Evolutionary conservation across 2,888 invertebrate genomes (phyloP).

Genomic region (Brenthis ino): DNA sequence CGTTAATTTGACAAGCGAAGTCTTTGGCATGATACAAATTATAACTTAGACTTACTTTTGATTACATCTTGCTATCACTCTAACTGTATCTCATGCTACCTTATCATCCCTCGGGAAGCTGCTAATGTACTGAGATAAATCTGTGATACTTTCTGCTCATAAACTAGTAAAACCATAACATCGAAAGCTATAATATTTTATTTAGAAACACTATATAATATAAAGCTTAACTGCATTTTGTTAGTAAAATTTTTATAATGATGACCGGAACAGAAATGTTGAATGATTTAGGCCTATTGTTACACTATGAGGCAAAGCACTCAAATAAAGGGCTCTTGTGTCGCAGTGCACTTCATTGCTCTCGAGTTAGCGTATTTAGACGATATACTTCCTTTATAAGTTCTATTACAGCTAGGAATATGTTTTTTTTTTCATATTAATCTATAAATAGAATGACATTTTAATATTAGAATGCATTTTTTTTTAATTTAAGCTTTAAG

Average conservation of each 20-base stretch:
- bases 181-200: too few species aligned
- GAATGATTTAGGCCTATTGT: conserved; percentile 28
- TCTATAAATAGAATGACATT: too few species aligned
- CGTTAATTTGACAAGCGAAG: conserved; percentile 40
- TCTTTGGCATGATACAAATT: conserved; percentile 28
- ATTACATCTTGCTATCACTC: too few species aligned
- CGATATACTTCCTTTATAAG: conserved; percentile 27
- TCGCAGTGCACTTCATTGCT: conserved; percentile 33
- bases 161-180: too few species aligned
- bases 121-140: too few species aligned
- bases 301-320: conserved; percentile 18
- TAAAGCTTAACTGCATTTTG: neutral
- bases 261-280: conserved; percentile 6
- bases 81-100: too few species aligned
- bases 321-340: conserved; percentile 26
- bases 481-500: too few species aligned
- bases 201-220: neutral
- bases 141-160: too few species aligned
- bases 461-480: too few species aligned
- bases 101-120: too few species aligned
- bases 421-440: neutral
- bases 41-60: neutral
- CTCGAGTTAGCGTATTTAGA: conserved; percentile 29
- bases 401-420: conserved; percentile 3
- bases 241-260: neutral